Base-by-base conservation (phyloP, 2,888 invertebrate species). In the Ypsolopha scabrella region DNA sequence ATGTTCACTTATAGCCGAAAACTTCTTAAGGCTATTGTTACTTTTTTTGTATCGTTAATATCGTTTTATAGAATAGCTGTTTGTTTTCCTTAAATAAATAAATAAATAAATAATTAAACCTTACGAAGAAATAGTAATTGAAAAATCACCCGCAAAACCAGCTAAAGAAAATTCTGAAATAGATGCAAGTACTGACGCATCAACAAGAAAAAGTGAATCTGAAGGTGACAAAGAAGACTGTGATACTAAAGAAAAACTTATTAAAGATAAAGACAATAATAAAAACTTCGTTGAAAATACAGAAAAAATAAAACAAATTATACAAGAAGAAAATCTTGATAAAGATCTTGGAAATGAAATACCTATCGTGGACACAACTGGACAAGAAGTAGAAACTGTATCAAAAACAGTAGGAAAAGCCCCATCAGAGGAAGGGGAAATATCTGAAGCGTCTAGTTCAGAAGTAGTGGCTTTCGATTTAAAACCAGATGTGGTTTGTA, bases 401-500 rank as follows among this genome's bases (percentile, higher is more conserved):
- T 37, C 39, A 13, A 4, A 50, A 13, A 10, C 9, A 35, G 43
- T 9, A 47, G 33, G 53, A 54, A 39, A 14, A 46, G 6, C 50
- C 9, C 46, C 56, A 44, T 14, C 54, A 11, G 61, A 87, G 0
- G 82, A 80, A 50, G 80, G 81, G 6, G 81, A 81, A 58, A 38
- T 81, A 34, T 64, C 72, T 3, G 77, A 75, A 14, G 61, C 65
- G 51, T 72, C 69, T 45, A 83, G 75, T 56, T 76, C 80, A 11
- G 80, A 78, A 62, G 62, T 79, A 0, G 79, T 78, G 64, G 72
- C 71, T 0, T 56, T 70, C 0, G 77, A 79, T 4, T 41, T 75
- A 0, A 63, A 70, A 55, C 73, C 82, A 0, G 89, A 88, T 70
- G 81, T 89, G 0, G 79, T 89, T 3, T 86, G 85, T 24, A 88